phyloP scores from a whole-genome alignment of 1,140 invertebrate genomes.

The Phocides pigmalion region DNA sequence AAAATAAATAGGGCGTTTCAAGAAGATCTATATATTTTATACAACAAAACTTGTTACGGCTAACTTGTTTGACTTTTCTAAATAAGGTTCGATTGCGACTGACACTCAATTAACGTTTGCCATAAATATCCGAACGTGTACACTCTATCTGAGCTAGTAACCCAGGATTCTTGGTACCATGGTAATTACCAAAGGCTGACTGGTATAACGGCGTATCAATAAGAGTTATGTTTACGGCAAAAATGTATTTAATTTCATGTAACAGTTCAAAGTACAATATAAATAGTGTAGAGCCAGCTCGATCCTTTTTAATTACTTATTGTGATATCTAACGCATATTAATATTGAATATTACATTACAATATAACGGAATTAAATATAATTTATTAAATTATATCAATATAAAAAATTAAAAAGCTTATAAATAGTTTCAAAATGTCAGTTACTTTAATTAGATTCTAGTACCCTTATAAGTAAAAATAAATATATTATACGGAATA shows the following conservation, averaged over 20 bases:
- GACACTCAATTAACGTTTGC: conserved; percentile 33
- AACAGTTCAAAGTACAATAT: conserved; percentile 25
- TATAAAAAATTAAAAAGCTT: too few relatives aligned
- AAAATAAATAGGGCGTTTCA: conserved; percentile 1
- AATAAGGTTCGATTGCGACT: conserved; percentile 27
- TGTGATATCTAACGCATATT: too few relatives aligned
- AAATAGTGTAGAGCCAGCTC: conserved; percentile 19
- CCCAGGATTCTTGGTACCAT: conserved; percentile 27
- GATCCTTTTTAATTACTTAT: too few relatives aligned
- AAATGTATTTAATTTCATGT: conserved; percentile 27
- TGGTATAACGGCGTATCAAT: conserved; percentile 2
- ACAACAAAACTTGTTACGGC: conserved; percentile 14
- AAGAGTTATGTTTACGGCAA: neutral
- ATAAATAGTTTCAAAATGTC: too few relatives aligned
- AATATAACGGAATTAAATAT: too few relatives aligned
- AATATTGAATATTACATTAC: too few relatives aligned
- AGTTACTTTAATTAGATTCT: too few relatives aligned
- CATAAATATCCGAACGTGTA: conserved; percentile 32
- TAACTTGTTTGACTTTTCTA: conserved; percentile 23
- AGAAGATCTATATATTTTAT: conserved; percentile 15
- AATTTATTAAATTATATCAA: too few relatives aligned
- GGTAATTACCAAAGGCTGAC: conserved; percentile 24
- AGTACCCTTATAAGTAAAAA: too few relatives aligned
- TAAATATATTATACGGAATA: too few relatives aligned
- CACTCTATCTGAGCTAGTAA: conserved; percentile 28